These are phyloP conservation scores for Phoxinus phoxinus DNA, from an alignment of 2,113 vertebrate genomes.

Conservation along the genomic window DNA sequence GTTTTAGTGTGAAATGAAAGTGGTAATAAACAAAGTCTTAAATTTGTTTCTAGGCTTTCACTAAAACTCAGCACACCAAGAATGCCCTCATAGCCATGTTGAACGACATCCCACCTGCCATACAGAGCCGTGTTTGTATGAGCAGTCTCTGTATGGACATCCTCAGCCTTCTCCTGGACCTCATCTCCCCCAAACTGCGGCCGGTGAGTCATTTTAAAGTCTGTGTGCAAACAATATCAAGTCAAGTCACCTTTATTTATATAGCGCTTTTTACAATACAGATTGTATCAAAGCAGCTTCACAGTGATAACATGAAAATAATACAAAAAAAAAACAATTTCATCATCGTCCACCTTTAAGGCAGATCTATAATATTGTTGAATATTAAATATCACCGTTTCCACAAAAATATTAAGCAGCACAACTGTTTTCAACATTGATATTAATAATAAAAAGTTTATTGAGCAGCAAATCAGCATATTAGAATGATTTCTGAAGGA, in stretches of 20 bases:
- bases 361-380: no score
- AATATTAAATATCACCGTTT: no score
- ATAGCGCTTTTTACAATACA: no score
- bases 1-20: not conserved
- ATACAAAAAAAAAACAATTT: no score
- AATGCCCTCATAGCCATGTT: constrained; percentile 84
- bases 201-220: constrained; percentile 75
- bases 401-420: not conserved
- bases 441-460: not conserved
- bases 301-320: no score
- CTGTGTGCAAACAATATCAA: not conserved
- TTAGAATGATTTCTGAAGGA: not conserved
- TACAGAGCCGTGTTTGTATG: constrained; percentile 75
- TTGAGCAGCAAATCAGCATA: not conserved
- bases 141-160: constrained; percentile 82
- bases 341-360: no score
- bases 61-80: constrained; percentile 73
- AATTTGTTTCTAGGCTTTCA: constrained; percentile 76
- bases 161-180: constrained; percentile 88
- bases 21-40: not conserved
- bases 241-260: no score
- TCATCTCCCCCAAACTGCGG: constrained; percentile 87
- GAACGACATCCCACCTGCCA: constrained; percentile 77
- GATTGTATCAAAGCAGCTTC: no score
- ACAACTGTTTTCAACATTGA: not conserved